A percentile compares a stretch with the other conserved stretches of the same genome.
Evolutionary conservation across 92 coral and sea anemone species (phyloP).

Genomic region (Hydrozoanthus gracilis): DNA sequence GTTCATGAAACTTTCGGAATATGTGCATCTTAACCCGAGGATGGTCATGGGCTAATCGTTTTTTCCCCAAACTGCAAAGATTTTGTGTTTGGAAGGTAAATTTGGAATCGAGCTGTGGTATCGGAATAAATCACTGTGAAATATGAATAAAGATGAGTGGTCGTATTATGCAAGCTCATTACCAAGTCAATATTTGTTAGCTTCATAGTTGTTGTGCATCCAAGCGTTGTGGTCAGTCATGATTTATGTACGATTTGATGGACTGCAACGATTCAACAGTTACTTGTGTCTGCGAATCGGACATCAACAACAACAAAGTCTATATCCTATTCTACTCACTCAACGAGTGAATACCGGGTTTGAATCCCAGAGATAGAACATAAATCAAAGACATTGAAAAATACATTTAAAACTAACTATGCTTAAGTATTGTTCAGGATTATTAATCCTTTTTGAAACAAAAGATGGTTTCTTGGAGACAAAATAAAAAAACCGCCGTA

Average conservation of each 20-base stretch:
- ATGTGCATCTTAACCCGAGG: constrained; percentile 19
- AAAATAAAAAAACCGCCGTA: constrained; percentile 5
- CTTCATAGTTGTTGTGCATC: constrained; percentile 49
- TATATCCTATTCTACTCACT: constrained; percentile 51
- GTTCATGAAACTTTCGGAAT: constrained; percentile 10
- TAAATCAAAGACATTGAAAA: constrained; percentile 47
- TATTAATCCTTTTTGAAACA: constrained; percentile 17
- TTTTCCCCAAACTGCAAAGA: constrained; percentile 46
- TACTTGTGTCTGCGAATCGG: constrained; percentile 54
- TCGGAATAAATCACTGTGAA: constrained; percentile 54
- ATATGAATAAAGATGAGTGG: constrained; percentile 54
- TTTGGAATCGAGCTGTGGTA: constrained; percentile 47
- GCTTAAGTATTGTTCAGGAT: constrained; percentile 27
- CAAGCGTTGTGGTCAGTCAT: constrained; percentile 55
- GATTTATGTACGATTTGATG: constrained; percentile 52
- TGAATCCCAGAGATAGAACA: constrained; percentile 46
- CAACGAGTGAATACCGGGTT: constrained; percentile 53
- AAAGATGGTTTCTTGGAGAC: constrained; percentile 20
- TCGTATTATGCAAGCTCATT: constrained; percentile 50
- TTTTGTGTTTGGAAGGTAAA: constrained; percentile 46
- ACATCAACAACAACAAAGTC: constrained; percentile 52
- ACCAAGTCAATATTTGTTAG: constrained; percentile 46
- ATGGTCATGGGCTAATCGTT: constrained; percentile 39
- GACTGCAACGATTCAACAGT: constrained; percentile 49
- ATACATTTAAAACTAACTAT: constrained; percentile 37